These are phyloP conservation scores for Tinea pellionella DNA, from an alignment of 2,888 invertebrate genomes.

Conservation along the genomic window DNA sequence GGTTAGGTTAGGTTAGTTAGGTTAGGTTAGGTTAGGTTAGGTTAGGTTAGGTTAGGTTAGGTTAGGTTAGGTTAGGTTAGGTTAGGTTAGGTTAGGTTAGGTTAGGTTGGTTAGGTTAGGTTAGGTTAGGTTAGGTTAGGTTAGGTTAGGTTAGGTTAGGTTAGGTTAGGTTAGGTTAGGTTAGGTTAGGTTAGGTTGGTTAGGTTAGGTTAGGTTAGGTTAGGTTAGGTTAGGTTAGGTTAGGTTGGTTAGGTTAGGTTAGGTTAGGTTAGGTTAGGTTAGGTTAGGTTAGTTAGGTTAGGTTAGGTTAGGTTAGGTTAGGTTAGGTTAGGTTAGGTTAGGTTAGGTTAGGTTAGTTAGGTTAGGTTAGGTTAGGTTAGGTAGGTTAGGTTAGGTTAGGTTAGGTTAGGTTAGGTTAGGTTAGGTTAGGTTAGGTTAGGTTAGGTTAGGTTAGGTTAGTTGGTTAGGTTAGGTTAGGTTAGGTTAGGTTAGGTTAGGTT, in stretches of 20 bases:
- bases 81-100: too few species aligned
- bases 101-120: too few species aligned
- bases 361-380: slow-evolving; percentile 16
- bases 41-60: too few species aligned
- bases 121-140: too few species aligned
- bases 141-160: too few species aligned
- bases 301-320: slow-evolving; percentile 16
- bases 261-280: slow-evolving; percentile 21
- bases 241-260: slow-evolving; percentile 16
- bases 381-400: slow-evolving; percentile 14
- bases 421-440: slow-evolving; percentile 17
- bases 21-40: too few species aligned
- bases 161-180: too few species aligned
- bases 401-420: slow-evolving; percentile 14
- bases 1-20: too few species aligned
- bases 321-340: slow-evolving; percentile 16
- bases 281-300: slow-evolving; percentile 20
- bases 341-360: slow-evolving; percentile 16
- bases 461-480: slow-evolving; percentile 14
- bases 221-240: too few species aligned
- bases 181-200: too few species aligned
- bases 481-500: slow-evolving; percentile 17
- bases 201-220: too few species aligned
- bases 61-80: too few species aligned
- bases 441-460: slow-evolving; percentile 14